Conservation (phyloP, 2,888 invertebrate genomes). For the Trissolcus brochymenae region DNA sequence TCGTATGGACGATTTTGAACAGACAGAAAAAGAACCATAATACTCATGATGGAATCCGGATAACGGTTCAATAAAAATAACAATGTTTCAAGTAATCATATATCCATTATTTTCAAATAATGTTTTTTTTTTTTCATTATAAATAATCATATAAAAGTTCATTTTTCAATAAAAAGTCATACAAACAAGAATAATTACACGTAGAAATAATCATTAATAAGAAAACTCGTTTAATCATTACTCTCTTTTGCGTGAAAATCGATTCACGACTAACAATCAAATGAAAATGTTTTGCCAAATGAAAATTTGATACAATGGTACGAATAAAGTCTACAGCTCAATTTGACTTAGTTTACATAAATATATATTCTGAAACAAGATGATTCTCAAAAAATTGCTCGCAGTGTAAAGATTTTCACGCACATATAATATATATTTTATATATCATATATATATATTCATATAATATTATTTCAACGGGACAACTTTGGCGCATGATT, state of each 20-base stretch:
- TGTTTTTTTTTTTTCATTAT: slow-evolving; percentile 24
- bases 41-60: not conserved
- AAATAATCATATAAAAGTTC: slow-evolving; percentile 65
- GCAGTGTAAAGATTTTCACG: slow-evolving; percentile 11
- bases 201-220: slow-evolving; percentile 18
- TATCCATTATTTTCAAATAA: not conserved
- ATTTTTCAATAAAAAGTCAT: slow-evolving; percentile 6
- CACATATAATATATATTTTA: slow-evolving; percentile 58
- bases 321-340: slow-evolving; percentile 37
- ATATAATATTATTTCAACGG: slow-evolving; percentile 73
- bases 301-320: slow-evolving; percentile 25
- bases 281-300: slow-evolving; percentile 33
- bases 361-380: slow-evolving; percentile 40
- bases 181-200: not conserved
- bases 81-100: not conserved
- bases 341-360: slow-evolving; percentile 45
- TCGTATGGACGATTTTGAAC: slow-evolving; percentile 10
- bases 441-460: slow-evolving; percentile 57
- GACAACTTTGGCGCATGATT: slow-evolving; percentile 65
- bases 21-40: slow-evolving; percentile 3
- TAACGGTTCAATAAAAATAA: not conserved
- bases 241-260: slow-evolving; percentile 26
- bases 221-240: slow-evolving; percentile 37
- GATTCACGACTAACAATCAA: slow-evolving; percentile 22
- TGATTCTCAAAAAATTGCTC: slow-evolving; percentile 29